A percentile compares a stretch with the other conserved stretches of the same genome.
phyloP scores from a whole-genome alignment of 2,888 invertebrate genomes.

The Lasioglossum figueresi region DNA sequence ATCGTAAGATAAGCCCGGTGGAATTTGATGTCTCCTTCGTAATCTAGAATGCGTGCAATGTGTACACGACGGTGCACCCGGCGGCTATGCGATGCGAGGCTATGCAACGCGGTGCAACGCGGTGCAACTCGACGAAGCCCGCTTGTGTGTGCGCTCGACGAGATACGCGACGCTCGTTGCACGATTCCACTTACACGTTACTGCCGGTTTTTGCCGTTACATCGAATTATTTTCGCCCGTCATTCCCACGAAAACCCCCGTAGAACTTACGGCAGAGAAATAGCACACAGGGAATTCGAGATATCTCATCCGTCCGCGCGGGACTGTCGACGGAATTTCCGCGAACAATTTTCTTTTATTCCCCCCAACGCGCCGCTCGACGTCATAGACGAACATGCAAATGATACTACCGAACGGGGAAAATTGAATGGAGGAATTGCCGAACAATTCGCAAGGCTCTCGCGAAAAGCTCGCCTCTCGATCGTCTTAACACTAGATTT shows the following conservation, averaged over 20 bases:
- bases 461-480: background rate
- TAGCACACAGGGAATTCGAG: background rate
- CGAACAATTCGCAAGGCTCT: background rate
- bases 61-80: slow-evolving; percentile 32
- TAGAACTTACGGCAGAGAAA: background rate
- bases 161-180: slow-evolving; percentile 55
- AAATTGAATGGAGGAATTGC: background rate
- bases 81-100: background rate
- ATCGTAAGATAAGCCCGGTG: slow-evolving; percentile 65
- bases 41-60: slow-evolving; percentile 68
- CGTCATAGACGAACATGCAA: slow-evolving; percentile 1
- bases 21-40: slow-evolving; percentile 72
- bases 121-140: background rate
- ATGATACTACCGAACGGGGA: background rate
- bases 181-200: slow-evolving; percentile 60
- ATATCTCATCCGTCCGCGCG: slow-evolving; percentile 11
- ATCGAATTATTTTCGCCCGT: slow-evolving; percentile 69
- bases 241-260: slow-evolving; percentile 25
- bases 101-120: background rate
- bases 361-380: background rate
- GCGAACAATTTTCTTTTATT: background rate
- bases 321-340: background rate
- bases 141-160: slow-evolving; percentile 49
- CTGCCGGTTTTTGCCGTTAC: slow-evolving; percentile 60
- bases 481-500: no score